These are phyloP conservation scores for Sarcophaga caerulescens DNA, from an alignment of 2,888 invertebrate species.

Conservation along the genomic window DNA sequence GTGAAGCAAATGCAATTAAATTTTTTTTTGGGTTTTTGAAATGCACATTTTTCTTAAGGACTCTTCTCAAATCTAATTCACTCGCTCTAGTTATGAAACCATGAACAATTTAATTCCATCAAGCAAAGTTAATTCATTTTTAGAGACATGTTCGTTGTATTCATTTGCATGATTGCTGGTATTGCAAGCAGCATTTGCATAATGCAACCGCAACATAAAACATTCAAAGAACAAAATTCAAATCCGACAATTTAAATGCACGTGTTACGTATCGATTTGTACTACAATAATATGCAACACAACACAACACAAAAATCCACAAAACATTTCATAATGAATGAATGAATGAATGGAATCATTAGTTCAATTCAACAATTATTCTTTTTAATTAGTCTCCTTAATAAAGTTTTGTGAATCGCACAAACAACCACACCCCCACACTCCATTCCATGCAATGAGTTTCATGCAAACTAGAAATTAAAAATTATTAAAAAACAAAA, in stretches of 20 bases:
- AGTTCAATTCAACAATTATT: constrained; percentile 32
- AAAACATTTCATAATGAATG: not conserved
- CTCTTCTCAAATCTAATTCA: no score
- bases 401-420: constrained; percentile 42
- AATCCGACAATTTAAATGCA: constrained; percentile 8
- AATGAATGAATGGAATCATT: not conserved
- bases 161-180: no score
- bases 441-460: not conserved
- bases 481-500: constrained; percentile 46
- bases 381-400: constrained; percentile 44
- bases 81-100: no score
- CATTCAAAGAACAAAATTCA: not conserved
- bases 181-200: not conserved
- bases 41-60: no score
- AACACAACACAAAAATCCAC: no score
- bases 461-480: constrained; percentile 38
- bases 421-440: constrained; percentile 45
- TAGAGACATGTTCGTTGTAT: no score
- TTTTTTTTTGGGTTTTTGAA: no score
- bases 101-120: no score
- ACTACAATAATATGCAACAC: not conserved
- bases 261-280: constrained; percentile 9
- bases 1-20: no score
- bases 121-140: no score
- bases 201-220: not conserved